These are phyloP conservation scores for Tinamus major DNA, from an alignment of 2,797 vertebrate species.

Conservation along the genomic window DNA sequence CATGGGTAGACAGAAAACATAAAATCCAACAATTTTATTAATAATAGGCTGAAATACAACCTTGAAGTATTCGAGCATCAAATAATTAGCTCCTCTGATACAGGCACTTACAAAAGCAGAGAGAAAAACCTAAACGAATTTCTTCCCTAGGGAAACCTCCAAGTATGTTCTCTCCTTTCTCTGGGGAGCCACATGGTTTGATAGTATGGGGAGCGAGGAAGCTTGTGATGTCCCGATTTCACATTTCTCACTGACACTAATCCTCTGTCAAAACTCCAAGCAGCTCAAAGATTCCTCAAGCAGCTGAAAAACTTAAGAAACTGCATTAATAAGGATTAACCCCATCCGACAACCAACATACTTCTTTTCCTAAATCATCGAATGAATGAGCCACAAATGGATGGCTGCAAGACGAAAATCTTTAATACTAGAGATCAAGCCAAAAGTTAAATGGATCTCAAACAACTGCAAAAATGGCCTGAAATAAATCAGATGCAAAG, in stretches of 20 bases:
- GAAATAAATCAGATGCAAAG: background rate
- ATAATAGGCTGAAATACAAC: background rate
- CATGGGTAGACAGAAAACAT: background rate
- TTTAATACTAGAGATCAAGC: background rate
- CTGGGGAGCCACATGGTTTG: background rate
- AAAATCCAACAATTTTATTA: constrained; percentile 10
- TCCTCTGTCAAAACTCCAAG: constrained; percentile 57
- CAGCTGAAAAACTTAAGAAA: constrained; percentile 44
- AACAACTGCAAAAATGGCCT: background rate
- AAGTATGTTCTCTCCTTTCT: background rate
- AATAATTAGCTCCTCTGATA: background rate
- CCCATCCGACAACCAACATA: background rate
- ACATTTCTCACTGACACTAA: constrained; percentile 49
- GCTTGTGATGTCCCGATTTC: constrained; percentile 11
- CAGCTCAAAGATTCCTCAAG: constrained; percentile 41
- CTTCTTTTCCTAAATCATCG: background rate
- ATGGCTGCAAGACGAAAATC: background rate
- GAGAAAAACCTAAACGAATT: background rate
- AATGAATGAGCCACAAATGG: background rate
- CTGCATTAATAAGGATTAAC: constrained; percentile 26
- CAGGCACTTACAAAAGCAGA: background rate
- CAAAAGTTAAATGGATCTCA: background rate
- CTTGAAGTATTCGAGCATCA: background rate
- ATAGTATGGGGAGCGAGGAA: background rate
- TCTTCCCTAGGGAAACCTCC: background rate